These are phyloP conservation scores for Frieseomelitta varia DNA, from an alignment of 1,140 invertebrate species.

Conservation along the genomic window DNA sequence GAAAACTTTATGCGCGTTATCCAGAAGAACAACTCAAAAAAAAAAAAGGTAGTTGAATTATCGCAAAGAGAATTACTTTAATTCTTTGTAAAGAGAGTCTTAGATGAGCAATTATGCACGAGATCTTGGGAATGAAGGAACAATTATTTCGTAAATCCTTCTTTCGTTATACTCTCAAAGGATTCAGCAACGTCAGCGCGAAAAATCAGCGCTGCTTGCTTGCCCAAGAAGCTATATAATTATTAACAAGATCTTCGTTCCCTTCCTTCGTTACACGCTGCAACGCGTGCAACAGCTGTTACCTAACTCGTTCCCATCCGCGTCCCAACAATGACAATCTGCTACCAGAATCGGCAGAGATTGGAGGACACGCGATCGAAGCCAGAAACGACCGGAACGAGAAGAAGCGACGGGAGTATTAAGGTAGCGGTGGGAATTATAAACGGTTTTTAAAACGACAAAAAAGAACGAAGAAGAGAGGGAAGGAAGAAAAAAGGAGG, in stretches of 20 bases:
- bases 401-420: constrained; percentile 3
- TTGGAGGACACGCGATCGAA: not conserved
- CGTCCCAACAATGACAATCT: not conserved
- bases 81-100: too few relatives aligned
- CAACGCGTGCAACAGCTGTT: not conserved
- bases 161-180: not conserved
- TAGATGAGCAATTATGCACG: too few relatives aligned
- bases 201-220: not conserved
- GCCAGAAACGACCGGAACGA: not conserved
- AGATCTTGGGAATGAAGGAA: too few relatives aligned
- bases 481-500: not conserved
- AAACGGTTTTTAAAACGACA: constrained; percentile 38
- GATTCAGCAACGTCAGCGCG: not conserved
- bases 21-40: too few relatives aligned
- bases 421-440: constrained; percentile 47
- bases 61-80: too few relatives aligned
- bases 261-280: too few relatives aligned
- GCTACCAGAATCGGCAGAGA: not conserved
- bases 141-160: not conserved
- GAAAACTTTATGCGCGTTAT: too few relatives aligned
- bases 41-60: too few relatives aligned
- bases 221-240: not conserved
- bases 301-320: not conserved
- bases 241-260: not conserved
- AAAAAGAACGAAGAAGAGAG: constrained; percentile 11